phyloP scores from a whole-genome alignment of 2,888 invertebrate species.

The Fragum sueziense region DNA sequence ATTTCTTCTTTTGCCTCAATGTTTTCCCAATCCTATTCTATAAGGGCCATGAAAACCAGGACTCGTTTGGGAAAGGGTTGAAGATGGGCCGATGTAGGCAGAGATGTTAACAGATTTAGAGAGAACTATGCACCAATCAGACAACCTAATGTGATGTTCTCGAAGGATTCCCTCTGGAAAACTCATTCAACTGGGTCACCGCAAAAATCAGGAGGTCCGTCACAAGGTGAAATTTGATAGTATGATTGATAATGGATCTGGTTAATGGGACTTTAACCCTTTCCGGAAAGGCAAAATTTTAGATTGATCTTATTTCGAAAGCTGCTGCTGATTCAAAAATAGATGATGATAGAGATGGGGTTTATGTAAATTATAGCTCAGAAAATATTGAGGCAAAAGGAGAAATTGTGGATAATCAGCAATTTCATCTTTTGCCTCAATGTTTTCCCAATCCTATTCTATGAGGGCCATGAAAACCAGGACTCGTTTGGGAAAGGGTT shows the following conservation, averaged over 20 bases:
- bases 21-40: no score
- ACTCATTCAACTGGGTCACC: background rate
- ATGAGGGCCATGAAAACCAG: no score
- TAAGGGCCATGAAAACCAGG: no score
- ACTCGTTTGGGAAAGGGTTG: no score
- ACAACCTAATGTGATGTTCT: conserved; percentile 61
- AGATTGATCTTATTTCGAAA: no score
- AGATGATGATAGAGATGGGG: background rate
- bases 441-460: no score
- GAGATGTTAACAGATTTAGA: conserved; percentile 58
- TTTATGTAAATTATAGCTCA: background rate
- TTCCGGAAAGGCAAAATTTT: background rate
- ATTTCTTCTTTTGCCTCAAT: no score
- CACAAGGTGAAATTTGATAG: background rate
- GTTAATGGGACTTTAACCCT: background rate
- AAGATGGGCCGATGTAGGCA: background rate
- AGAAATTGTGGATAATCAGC: conserved; percentile 6
- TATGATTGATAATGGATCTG: background rate
- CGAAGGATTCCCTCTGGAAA: conserved; percentile 66
- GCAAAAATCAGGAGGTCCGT: background rate
- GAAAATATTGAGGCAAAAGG: background rate
- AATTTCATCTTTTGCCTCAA: no score
- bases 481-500: no score
- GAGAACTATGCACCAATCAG: conserved; percentile 62
- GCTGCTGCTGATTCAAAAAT: no score